These are phyloP conservation scores for Geophilus truncorum DNA, from an alignment of 2,888 invertebrate species.

Conservation along the genomic window DNA sequence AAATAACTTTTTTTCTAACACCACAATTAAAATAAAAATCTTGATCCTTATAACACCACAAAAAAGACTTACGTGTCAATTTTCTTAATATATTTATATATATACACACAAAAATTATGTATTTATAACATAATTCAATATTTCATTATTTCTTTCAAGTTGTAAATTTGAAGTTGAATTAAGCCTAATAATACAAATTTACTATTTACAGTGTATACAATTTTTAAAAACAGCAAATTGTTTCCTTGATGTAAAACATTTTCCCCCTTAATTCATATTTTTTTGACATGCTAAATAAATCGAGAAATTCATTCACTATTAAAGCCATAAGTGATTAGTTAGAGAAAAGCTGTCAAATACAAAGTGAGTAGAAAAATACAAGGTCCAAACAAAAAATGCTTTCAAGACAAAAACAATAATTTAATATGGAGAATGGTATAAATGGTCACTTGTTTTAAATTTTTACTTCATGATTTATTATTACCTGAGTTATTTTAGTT, in stretches of 20 bases:
- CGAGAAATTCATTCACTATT: neutral
- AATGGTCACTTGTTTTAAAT: neutral
- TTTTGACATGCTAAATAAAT: neutral
- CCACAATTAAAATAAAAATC: neutral
- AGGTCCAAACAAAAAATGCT: neutral
- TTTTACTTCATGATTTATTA: neutral
- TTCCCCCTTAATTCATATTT: neutral
- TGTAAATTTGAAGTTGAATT: neutral
- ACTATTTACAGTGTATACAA: neutral
- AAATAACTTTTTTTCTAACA: neutral
- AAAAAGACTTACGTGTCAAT: neutral
- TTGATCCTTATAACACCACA: neutral
- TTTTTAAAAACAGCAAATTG: neutral
- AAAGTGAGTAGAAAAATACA: neutral
- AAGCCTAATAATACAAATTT: neutral
- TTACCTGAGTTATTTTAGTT: neutral
- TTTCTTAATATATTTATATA: neutral
- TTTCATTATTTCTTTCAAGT: neutral
- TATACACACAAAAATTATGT: neutral
- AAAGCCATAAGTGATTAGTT: neutral
- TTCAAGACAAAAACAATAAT: neutral
- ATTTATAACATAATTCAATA: neutral
- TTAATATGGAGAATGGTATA: neutral
- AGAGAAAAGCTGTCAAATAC: neutral
- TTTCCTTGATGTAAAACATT: neutral